A percentile compares a stretch with the other conserved stretches of the same genome.
These are phyloP conservation scores for Trypoxylon attenuatum DNA, from an alignment of 2,888 invertebrate genomes.

Conservation along the genomic window DNA sequence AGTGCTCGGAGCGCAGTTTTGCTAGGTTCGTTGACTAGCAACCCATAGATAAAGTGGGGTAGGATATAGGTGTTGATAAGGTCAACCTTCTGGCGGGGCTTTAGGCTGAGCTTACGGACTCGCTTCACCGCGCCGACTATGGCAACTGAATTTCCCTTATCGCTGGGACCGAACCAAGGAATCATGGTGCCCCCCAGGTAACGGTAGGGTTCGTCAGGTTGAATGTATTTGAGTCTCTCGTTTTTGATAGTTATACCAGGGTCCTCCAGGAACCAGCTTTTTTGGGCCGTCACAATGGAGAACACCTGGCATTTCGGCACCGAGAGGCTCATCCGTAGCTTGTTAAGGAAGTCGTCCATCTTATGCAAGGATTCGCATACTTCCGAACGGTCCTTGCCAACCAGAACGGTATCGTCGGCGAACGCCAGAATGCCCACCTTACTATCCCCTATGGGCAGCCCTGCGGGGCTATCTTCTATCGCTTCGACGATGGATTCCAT, in stretches of 20 bases:
- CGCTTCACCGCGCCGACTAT: too few species aligned
- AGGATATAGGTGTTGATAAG: conserved; percentile 4
- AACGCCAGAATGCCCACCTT: not conserved
- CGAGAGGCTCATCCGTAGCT: not conserved
- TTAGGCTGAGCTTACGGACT: not conserved
- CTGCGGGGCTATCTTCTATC: not conserved
- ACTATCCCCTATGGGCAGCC: not conserved
- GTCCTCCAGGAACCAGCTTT: too few species aligned
- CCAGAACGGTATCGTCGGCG: not conserved
- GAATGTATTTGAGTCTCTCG: too few species aligned
- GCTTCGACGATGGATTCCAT: not conserved
- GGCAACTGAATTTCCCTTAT: too few species aligned
- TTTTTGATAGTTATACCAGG: too few species aligned
- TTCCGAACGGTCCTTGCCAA: not conserved
- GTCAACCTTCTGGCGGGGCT: conserved; percentile 23
- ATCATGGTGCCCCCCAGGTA: too few species aligned
- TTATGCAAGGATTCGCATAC: accelerated
- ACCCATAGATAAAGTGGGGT: conserved; percentile 14
- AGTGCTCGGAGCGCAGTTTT: not conserved
- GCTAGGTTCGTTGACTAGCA: conserved; percentile 2
- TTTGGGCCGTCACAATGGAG: too few species aligned
- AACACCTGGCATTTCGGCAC: too few species aligned
- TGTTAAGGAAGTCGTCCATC: too few species aligned
- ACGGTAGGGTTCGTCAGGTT: too few species aligned
- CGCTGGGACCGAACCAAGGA: too few species aligned